Evolutionary conservation across 1,140 invertebrate genomes (phyloP).

Genomic region (Physella acuta): DNA sequence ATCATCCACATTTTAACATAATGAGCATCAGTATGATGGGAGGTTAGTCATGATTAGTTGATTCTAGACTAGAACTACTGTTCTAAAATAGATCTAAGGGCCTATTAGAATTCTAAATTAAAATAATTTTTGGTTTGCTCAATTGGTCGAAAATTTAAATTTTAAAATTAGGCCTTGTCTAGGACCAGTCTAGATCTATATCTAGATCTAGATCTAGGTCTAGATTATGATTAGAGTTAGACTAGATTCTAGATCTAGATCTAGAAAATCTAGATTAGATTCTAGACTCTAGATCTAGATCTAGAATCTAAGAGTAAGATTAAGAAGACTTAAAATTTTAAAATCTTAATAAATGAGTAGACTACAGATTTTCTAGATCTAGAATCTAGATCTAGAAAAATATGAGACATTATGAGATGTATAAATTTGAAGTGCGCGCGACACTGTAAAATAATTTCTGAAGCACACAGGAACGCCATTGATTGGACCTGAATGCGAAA

Average conservation of each 20-base stretch:
- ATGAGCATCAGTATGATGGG: background rate
- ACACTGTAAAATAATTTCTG: too few relatives aligned
- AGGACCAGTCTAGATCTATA: constrained; percentile 2
- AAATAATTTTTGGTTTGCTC: background rate
- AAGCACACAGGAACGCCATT: too few relatives aligned
- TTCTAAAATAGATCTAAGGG: background rate
- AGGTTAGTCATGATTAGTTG: background rate
- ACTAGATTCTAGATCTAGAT: constrained; percentile 7
- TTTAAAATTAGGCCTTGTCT: background rate
- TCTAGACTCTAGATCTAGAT: background rate
- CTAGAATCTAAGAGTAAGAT: background rate
- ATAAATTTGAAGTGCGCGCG: too few relatives aligned
- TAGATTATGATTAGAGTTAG: background rate
- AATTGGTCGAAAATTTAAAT: background rate
- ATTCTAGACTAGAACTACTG: background rate
- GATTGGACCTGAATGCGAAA: too few relatives aligned
- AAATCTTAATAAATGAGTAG: too few relatives aligned
- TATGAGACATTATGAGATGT: too few relatives aligned
- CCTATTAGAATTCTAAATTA: background rate
- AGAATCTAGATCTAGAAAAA: too few relatives aligned
- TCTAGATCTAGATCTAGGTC: constrained; percentile 10
- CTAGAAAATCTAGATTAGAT: background rate
- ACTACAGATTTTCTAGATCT: too few relatives aligned
- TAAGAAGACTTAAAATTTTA: too few relatives aligned
- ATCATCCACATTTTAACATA: background rate